Evolutionary conservation across 2,113 vertebrate genomes (phyloP).

Genomic region (Vombatus ursinus): DNA sequence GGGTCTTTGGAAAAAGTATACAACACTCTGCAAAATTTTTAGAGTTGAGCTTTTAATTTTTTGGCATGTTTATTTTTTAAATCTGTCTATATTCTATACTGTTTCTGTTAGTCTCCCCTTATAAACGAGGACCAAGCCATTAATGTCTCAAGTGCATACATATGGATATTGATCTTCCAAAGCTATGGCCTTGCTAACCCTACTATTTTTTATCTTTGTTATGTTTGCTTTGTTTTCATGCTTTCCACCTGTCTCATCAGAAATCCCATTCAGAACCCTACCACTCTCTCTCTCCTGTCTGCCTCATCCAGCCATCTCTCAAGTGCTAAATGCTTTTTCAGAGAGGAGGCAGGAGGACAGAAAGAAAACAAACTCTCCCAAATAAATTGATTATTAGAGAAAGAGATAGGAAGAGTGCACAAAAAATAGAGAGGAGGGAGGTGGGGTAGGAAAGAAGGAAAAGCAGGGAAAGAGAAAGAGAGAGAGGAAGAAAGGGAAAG

Average conservation of each 20-base stretch:
- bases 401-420: not conserved
- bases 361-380: not conserved
- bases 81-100: not conserved
- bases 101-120: not conserved
- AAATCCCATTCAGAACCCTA: conserved; percentile 12
- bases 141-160: not conserved
- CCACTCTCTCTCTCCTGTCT: not conserved
- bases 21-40: not conserved
- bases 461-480: not conserved
- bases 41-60: not conserved
- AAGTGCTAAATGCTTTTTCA: not conserved
- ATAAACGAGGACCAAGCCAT: not conserved
- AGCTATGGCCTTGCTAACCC: rapidly evolving
- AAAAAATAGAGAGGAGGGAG: not conserved
- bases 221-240: not conserved
- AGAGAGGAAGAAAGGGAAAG: no score
- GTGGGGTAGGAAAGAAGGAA: not conserved
- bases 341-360: not conserved
- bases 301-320: not conserved
- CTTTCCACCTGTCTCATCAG: not conserved
- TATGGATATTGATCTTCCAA: conserved; percentile 7
- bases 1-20: not conserved
- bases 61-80: not conserved
- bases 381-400: not conserved
- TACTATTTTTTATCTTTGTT: not conserved